Evolutionary conservation across 2,888 invertebrate genomes (phyloP), one percentile per base, ranked within the genome.

Genomic region (Seira ritae): DNA sequence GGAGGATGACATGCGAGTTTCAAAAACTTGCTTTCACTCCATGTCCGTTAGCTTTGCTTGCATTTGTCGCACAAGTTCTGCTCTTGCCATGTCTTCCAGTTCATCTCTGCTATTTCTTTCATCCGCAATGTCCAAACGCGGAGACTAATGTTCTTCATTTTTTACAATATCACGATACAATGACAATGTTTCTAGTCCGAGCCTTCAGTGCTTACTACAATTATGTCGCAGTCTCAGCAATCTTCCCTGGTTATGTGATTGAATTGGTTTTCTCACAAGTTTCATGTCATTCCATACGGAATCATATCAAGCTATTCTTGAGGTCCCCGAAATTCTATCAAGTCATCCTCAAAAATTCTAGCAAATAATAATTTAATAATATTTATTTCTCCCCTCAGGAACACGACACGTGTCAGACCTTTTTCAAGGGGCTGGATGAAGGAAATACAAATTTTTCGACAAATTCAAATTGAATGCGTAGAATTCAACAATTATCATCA

Each of bases 51-150:
- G 23, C n/a, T 4, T 20, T 70, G 23, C 22, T 65, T 10, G 22
- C 65, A 15, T 68, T 55, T n/a, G 20, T 15, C 10, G 8, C 23
- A 1, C 24, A 67, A 17, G 12, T 24, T 17, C 8, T 37, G 31
- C 22, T 68, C 1, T 23, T 76, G 1, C 76, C 68, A 10, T 68
- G 76, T 15, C 15, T 68, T 1, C 68, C 76, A 37, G 62, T 42
- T 10, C 20, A 67, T n/a, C 19, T 65, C 2, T 42, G 70, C 19
- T 77, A 77, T 17, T 78, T 78, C 23, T 10, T 70, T 22, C 70
- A 37, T 42, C 69, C 77, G 1, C 20, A 78, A 2, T 78, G 77
- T n/a, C 12, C 1, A 2, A 37, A 20, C 1, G 10, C 22, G 0
- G 4, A 60, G 17, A 1, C 65, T 1, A 19, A 55, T 19, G 10